Evolutionary conservation across 2,888 invertebrate genomes (phyloP).

Genomic region (Himalopsyche japonica): DNA sequence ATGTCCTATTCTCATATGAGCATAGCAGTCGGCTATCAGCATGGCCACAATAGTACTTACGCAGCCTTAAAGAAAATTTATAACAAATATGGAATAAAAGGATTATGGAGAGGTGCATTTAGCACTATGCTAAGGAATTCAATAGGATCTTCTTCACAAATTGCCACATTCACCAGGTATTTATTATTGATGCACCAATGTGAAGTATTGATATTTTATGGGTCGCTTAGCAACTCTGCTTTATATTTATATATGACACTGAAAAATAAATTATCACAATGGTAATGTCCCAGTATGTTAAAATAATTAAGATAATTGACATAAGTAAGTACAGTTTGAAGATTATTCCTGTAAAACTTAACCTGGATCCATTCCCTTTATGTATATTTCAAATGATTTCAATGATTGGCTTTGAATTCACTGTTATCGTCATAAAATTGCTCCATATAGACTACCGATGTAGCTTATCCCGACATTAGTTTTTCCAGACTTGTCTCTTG

Average conservation of each 20-base stretch:
- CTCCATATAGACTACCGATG: too few species aligned
- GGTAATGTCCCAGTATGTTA: too few species aligned
- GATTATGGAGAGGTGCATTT: constrained; percentile 74
- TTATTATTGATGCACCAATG: background rate
- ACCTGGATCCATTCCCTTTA: too few species aligned
- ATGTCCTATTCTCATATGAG: constrained; percentile 75
- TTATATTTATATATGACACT: background rate
- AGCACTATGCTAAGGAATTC: constrained; percentile 76
- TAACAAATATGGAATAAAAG: constrained; percentile 58
- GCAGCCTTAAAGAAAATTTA: constrained; percentile 67
- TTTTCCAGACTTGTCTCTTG: too few species aligned
- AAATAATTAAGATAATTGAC: too few species aligned
- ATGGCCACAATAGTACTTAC: constrained; percentile 70
- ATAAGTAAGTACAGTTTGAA: too few species aligned
- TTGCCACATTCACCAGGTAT: constrained; percentile 74
- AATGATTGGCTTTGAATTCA: too few species aligned
- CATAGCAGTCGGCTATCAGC: constrained; percentile 90
- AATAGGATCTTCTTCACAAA: constrained; percentile 82
- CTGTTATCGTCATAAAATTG: too few species aligned
- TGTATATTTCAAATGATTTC: too few species aligned
- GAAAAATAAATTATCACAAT: too few species aligned
- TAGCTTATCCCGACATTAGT: too few species aligned
- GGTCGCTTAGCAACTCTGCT: background rate
- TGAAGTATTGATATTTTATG: background rate
- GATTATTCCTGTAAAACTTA: too few species aligned